These are phyloP conservation scores for Choreutis nemorana DNA, from an alignment of 2,888 invertebrate genomes.

Conservation along the genomic window DNA sequence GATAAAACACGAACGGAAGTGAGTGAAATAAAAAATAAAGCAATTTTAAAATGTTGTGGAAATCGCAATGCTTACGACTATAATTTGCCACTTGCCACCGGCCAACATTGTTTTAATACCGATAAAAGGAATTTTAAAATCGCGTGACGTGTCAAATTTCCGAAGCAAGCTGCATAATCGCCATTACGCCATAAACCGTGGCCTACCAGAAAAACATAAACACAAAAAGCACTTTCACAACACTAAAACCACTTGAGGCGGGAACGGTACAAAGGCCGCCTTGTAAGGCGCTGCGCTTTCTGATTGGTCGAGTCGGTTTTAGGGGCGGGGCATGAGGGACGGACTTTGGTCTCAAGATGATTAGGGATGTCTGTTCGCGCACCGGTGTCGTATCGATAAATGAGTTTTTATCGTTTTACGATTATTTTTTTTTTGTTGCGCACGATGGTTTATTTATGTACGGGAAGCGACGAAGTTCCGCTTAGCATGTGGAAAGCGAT, in stretches of 20 bases:
- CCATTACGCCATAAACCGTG: constrained; percentile 32
- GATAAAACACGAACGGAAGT: not conserved
- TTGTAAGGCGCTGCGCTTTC: constrained; percentile 19
- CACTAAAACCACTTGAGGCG: constrained; percentile 49
- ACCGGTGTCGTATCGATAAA: constrained; percentile 45
- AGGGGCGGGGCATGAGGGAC: constrained; percentile 40
- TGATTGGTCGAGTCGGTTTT: constrained; percentile 34
- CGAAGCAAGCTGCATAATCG: constrained; percentile 17
- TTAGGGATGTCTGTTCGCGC: constrained; percentile 40
- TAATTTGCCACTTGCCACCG: too few relatives aligned
- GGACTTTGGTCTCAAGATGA: constrained; percentile 19
- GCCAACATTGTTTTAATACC: too few relatives aligned
- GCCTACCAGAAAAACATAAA: constrained; percentile 31
- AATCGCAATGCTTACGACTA: too few relatives aligned
- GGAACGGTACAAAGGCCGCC: constrained; percentile 26
- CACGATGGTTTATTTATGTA: constrained; percentile 44
- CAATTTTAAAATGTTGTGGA: too few relatives aligned
- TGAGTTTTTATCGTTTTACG: constrained; percentile 32
- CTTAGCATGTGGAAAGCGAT: constrained; percentile 22
- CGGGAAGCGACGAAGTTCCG: constrained; percentile 43
- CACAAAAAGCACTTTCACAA: constrained; percentile 48
- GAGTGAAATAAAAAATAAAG: too few relatives aligned
- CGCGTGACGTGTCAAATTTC: constrained; percentile 48
- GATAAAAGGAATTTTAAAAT: too few relatives aligned
- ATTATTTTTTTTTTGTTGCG: constrained; percentile 34